Evolutionary conservation across 2,888 invertebrate species (phyloP).

Genomic region (Operophtera brumata): DNA sequence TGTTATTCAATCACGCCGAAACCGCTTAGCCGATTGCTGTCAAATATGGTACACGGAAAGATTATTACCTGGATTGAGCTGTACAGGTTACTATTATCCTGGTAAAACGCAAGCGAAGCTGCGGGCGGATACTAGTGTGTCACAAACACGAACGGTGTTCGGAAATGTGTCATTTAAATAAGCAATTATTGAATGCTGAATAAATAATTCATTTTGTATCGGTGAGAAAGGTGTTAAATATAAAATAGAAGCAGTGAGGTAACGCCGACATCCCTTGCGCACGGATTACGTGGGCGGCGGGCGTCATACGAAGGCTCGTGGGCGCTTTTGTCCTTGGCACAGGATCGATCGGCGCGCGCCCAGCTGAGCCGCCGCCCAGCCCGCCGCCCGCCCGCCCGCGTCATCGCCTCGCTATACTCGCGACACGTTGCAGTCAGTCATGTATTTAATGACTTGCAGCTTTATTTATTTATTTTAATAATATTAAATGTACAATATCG

Average conservation of each 20-base stretch:
- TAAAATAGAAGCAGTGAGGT: not conserved
- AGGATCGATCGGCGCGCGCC: slow-evolving; percentile 70
- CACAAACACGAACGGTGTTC: too few species aligned
- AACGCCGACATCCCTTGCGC: slow-evolving; percentile 4
- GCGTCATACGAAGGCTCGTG: slow-evolving; percentile 35
- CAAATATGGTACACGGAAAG: too few species aligned
- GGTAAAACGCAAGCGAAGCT: too few species aligned
- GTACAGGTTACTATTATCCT: too few species aligned
- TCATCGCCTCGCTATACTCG: not conserved
- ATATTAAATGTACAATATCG: too few species aligned
- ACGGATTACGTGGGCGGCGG: slow-evolving; percentile 38
- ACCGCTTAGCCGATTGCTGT: too few species aligned
- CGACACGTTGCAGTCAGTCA: not conserved
- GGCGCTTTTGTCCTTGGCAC: slow-evolving; percentile 68
- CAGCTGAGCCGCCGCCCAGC: slow-evolving; percentile 38
- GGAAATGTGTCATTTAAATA: too few species aligned
- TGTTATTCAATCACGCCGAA: too few species aligned
- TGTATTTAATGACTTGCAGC: not conserved
- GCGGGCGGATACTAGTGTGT: too few species aligned
- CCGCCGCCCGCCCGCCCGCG: slow-evolving; percentile 15
- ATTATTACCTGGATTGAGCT: too few species aligned
- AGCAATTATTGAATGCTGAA: too few species aligned
- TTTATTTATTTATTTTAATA: not conserved
- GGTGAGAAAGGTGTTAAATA: not conserved
- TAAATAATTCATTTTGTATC: too few species aligned